Evolutionary conservation across 1,140 invertebrate genomes (phyloP), one percentile per base, ranked within the genome.

Genomic region (Euschistus heros): DNA sequence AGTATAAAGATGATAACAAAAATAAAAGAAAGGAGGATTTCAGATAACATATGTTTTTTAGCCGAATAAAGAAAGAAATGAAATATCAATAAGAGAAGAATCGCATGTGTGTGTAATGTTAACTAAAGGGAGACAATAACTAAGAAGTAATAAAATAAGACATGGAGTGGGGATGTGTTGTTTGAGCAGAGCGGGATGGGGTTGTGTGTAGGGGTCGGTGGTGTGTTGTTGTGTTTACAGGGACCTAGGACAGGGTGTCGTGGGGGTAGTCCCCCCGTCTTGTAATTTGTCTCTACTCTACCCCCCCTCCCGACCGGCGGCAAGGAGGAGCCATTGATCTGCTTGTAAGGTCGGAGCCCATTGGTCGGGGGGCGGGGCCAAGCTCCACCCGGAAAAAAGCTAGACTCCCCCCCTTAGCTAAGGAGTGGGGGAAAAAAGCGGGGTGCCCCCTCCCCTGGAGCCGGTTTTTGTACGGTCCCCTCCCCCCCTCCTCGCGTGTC

Each of bases 301-400:
- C 24, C 54, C 54, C 54, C 18, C 24, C 54, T 24, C 54, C 15
- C 14, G 18, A 37, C 33, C 33, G 33, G 33, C 33, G 33, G 33
- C 33, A 57, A 57, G 54, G 54, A 57, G 54, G 54, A 57, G 54
- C 54, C 54, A 57, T 57, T 57, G 54, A 57, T 57, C 54, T 57
- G 54, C 15, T 15, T 22, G 18, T 26, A 57, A 57, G 54, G 24
- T 26, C 20, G 54, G 18, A 24, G 18, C 54, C 24, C 24, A 57
- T 57, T 57, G 54, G 54, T 14, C 54, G 24, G 54, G 18, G 54
- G 54, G 54, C 54, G 54, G 18, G 22, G 54, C 54, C 22, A 57
- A 15, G 54, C 18, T 20, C 47, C 54, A 17, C 54, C 15, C 18
- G 54, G 18, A 57, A 57, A 57, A 57, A 57, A 57, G 18, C 54